phyloP scores from a whole-genome alignment of 1,140 invertebrate genomes.

The Alviniconcha marisindica region DNA sequence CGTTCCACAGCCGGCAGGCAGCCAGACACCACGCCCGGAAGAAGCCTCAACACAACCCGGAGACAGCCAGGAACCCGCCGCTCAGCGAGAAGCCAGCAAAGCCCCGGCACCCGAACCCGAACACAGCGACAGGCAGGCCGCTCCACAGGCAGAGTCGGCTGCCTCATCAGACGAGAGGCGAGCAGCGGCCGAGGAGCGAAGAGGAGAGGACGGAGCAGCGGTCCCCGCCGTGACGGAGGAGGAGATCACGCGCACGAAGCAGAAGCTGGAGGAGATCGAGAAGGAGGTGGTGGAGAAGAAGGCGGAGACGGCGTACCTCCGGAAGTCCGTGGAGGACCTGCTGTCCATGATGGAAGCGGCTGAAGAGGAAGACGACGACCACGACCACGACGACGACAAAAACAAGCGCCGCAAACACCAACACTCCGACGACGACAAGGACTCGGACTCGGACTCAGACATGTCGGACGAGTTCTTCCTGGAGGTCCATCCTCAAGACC shows the following conservation, averaged over 20 bases:
- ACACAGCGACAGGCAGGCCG: too few species aligned
- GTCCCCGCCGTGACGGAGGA: background rate
- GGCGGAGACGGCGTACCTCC: background rate
- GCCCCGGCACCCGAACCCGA: too few species aligned
- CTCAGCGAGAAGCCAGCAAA: too few species aligned
- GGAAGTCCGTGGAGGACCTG: conserved; percentile 8
- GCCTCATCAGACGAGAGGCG: background rate
- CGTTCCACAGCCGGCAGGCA: too few species aligned
- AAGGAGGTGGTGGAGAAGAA: background rate
- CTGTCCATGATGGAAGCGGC: conserved; percentile 8
- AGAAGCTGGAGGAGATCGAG: conserved; percentile 8
- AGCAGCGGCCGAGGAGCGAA: background rate
- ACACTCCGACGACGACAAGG: background rate
- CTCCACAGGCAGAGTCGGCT: background rate
- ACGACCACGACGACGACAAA: too few species aligned
- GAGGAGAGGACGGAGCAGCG: background rate
- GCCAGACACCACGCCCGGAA: too few species aligned
- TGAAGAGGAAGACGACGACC: background rate
- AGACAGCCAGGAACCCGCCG: too few species aligned
- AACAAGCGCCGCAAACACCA: background rate
- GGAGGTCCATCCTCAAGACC: background rate
- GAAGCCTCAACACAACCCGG: too few species aligned
- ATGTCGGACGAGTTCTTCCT: background rate
- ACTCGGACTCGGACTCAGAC: conserved; percentile 6
- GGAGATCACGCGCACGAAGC: background rate